phyloP scores from a whole-genome alignment of 2,113 vertebrate species.

The Oryzias celebensis region DNA sequence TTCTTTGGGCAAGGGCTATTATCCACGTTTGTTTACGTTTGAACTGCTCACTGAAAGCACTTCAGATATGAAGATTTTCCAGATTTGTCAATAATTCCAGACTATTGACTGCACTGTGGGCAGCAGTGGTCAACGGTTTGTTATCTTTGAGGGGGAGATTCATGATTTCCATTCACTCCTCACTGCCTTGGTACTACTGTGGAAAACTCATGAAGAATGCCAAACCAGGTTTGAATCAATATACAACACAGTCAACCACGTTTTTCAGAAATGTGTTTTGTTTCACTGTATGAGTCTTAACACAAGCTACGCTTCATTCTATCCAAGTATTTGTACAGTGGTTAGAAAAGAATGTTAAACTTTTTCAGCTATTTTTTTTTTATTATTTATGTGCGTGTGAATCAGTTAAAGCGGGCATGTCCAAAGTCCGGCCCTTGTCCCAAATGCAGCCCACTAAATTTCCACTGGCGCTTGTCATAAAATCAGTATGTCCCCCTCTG shows the following conservation, averaged over 20 bases:
- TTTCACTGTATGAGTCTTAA: conserved; percentile 1
- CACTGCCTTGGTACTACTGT: neutral
- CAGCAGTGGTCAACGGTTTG: conserved; percentile 25
- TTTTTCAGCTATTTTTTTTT: too few relatives aligned
- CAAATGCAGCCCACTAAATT: too few relatives aligned
- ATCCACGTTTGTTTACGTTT: conserved; percentile 52
- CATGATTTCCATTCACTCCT: neutral
- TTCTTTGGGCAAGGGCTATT: conserved; percentile 60
- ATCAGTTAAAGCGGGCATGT: too few relatives aligned
- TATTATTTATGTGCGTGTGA: too few relatives aligned
- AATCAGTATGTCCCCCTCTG: too few relatives aligned
- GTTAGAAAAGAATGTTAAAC: too few relatives aligned
- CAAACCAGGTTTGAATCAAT: neutral
- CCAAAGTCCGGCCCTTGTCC: too few relatives aligned
- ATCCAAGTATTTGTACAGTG: neutral
- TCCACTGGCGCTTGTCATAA: too few relatives aligned
- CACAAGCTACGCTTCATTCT: neutral
- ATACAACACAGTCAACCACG: neutral
- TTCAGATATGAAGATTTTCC: conserved; percentile 40
- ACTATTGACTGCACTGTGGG: conserved; percentile 24
- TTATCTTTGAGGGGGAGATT: conserved; percentile 18
- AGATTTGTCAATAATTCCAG: conserved; percentile 44
- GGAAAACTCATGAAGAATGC: neutral
- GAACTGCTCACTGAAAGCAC: conserved; percentile 22
- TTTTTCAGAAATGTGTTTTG: neutral